Evolutionary conservation across 92 coral and sea anemone genomes (phyloP), one percentile per base, ranked within the genome.

Genomic region (Siderastrea siderea): DNA sequence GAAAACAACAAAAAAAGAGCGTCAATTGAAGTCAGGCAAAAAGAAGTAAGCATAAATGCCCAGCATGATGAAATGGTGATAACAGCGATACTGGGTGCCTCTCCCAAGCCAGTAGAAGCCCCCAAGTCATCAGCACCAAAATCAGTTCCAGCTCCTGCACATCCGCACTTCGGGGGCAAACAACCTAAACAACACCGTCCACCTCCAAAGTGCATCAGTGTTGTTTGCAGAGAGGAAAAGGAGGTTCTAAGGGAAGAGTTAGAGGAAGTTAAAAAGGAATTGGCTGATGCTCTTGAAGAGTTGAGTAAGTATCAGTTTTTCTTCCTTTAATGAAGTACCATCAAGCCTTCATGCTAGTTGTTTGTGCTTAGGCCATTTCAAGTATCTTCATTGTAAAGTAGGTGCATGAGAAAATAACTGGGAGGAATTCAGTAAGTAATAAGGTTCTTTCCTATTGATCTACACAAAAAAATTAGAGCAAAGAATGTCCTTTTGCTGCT

Each of bases 131-230:
- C 71, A 1, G 69, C 16, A 65, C 69, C 17, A 65, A 65, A 65
- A 45, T 65, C 47, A 45, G 69, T 65, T 45, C n/a, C n/a, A n/a
- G 17, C 17, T 65, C 71, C 71, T 19, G 71, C 71, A 38, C 71
- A 66, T 66, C 47, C 71, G 0, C 71, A 66, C 71, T 66, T 66
- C 38, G 71, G 71, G 38, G 71, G 71, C 12, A 66, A 66, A 66
- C 46, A 66, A 19, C 71, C 71, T 4, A 66, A 66, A 66, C 47
- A 66, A 12, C 5, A 66, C 71, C 71, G 10, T 19, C 69, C 69
- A 65, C 71, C 71, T 19, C 71, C 71, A 66, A 66, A 66, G 71
- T 66, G 48, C 38, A 66, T 66, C 71, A 66, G 71, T 66, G 71
- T 19, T 19, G 38, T 26, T 19, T 66, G 71, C 47, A 8, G 47